phyloP scores from a whole-genome alignment of 1,140 invertebrate genomes.

The Neodiprion virginianus region DNA sequence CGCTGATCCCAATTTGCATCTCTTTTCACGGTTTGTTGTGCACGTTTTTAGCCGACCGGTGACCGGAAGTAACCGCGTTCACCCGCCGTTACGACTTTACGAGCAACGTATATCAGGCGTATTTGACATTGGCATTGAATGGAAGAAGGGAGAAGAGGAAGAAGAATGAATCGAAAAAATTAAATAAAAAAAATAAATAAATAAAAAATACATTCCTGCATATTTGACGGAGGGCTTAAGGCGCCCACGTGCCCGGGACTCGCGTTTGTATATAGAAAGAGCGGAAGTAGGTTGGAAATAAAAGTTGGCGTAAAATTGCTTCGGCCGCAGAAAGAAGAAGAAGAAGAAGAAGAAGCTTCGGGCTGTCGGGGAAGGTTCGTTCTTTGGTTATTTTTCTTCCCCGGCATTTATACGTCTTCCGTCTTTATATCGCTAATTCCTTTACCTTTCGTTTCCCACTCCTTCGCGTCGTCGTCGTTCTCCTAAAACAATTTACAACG shows the following conservation, averaged over 20 bases:
- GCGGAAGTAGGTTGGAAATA: slow-evolving; percentile 7
- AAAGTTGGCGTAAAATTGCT: slow-evolving; percentile 5
- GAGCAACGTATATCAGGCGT: too few species aligned
- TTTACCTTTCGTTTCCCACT: neutral
- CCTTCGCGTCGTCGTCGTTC: neutral
- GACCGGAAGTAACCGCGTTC: too few species aligned
- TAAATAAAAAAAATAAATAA: too few species aligned
- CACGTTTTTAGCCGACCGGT: too few species aligned
- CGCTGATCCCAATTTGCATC: too few species aligned
- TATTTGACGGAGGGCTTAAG: too few species aligned
- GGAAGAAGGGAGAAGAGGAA: too few species aligned
- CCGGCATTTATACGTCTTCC: neutral
- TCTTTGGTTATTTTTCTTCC: neutral
- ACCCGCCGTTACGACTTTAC: too few species aligned
- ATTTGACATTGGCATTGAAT: too few species aligned
- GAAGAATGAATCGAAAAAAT: too few species aligned
- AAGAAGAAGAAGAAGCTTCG: neutral
- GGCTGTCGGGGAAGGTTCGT: neutral
- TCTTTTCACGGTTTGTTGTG: too few species aligned
- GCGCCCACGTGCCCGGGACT: neutral
- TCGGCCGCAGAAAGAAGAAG: neutral
- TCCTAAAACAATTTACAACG: slow-evolving; percentile 18
- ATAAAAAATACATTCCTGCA: too few species aligned
- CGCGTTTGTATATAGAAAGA: neutral
- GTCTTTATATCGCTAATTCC: neutral